Evolutionary conservation across 2,888 invertebrate genomes (phyloP).

Genomic region (Nipponacmea schrenckii): DNA sequence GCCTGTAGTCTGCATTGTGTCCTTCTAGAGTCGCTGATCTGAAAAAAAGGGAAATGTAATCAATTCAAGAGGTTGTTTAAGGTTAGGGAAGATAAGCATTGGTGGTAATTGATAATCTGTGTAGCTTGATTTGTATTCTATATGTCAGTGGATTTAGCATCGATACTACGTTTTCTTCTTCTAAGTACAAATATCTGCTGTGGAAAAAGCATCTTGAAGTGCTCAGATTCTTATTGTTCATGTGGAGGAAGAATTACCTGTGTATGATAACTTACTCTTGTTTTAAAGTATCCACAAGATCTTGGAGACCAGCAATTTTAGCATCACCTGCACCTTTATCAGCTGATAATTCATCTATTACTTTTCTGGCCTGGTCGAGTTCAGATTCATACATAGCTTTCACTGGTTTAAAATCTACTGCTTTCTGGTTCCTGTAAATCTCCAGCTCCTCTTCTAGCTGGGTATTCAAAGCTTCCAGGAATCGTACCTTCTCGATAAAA

Average conservation of each 20-base stretch:
- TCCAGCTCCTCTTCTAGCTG: constrained; percentile 60
- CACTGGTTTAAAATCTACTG: constrained; percentile 57
- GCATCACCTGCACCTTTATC: constrained; percentile 69
- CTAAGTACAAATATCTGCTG: too few species aligned
- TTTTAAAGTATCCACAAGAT: constrained; percentile 68
- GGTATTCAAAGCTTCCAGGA: constrained; percentile 65
- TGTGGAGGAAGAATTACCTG: too few species aligned
- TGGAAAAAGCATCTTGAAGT: too few species aligned
- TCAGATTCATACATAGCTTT: constrained; percentile 69
- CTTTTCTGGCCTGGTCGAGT: constrained; percentile 67
- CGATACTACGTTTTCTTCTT: too few species aligned
- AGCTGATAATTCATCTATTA: constrained; percentile 68
- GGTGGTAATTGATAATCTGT: too few species aligned
- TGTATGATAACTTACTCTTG: too few species aligned
- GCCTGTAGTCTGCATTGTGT: constrained; percentile 31
- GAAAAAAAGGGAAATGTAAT: too few species aligned
- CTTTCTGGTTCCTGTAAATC: constrained; percentile 51
- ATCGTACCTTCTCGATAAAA: constrained; percentile 70
- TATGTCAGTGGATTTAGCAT: too few species aligned
- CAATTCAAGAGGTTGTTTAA: too few species aligned
- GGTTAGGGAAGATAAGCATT: too few species aligned
- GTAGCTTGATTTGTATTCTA: too few species aligned
- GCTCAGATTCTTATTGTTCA: too few species aligned
- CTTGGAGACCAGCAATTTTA: constrained; percentile 66
- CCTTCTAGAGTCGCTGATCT: constrained; percentile 30